A percentile compares a stretch with the other conserved stretches of the same genome.
Evolutionary conservation across 2,797 vertebrate genomes (phyloP).

Genomic region (Coilia nasus): DNA sequence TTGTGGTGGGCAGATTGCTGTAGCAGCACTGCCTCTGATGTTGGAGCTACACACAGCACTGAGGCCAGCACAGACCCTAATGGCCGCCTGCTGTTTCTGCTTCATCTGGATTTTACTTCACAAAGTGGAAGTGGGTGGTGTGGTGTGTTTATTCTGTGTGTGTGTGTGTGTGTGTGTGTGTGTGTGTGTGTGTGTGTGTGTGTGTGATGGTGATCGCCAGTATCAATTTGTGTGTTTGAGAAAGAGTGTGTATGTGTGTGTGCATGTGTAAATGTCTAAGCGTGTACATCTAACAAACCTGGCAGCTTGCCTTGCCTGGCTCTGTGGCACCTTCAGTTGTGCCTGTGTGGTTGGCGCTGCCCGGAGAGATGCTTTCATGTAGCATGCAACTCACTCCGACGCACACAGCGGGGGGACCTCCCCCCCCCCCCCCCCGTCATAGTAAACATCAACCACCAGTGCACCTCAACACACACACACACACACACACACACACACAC

Average conservation of each 20-base stretch:
- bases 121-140: too few relatives aligned
- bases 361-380: not conserved
- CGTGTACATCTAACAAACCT: not conserved
- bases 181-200: too few relatives aligned
- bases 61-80: too few relatives aligned
- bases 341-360: not conserved
- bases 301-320: not conserved
- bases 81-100: too few relatives aligned
- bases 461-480: not conserved
- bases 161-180: too few relatives aligned
- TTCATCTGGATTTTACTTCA: too few relatives aligned
- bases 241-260: not conserved
- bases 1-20: too few relatives aligned
- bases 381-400: conserved; percentile 1
- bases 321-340: not conserved
- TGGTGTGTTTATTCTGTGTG: too few relatives aligned
- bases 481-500: conserved; percentile 2
- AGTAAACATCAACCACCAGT: not conserved
- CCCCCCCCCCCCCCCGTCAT: not conserved
- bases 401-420: not conserved
- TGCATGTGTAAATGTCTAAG: not conserved
- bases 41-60: too few relatives aligned
- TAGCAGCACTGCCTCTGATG: too few relatives aligned
- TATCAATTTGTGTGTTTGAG: not conserved
- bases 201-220: too few relatives aligned